phyloP scores from a whole-genome alignment of 2,113 vertebrate species.

The Pogona vitticeps region DNA sequence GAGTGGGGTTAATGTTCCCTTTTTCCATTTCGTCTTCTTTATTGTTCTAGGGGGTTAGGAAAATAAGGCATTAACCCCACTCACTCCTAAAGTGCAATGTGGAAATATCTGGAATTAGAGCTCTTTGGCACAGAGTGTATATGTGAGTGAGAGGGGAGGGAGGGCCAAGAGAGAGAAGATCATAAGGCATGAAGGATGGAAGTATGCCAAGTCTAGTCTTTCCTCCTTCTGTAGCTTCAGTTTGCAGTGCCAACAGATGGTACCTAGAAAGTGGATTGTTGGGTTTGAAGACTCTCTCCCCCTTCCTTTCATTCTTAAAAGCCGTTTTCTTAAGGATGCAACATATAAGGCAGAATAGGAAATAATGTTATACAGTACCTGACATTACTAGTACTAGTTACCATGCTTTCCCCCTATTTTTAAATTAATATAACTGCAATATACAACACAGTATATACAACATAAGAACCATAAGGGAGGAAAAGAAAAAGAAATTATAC shows the following conservation, averaged over 20 bases:
- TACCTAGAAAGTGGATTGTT: background rate
- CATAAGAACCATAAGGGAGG: no score
- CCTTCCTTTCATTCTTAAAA: background rate
- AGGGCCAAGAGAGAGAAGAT: background rate
- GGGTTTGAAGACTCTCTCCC: background rate
- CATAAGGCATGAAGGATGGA: background rate
- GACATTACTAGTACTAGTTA: background rate
- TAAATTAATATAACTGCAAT: no score
- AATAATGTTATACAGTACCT: background rate
- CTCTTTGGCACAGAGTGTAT: no score
- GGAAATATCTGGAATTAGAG: no score
- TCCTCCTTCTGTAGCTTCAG: background rate
- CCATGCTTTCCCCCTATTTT: no score
- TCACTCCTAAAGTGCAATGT: no score
- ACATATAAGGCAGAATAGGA: background rate
- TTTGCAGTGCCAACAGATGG: background rate
- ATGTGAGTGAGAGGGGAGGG: background rate
- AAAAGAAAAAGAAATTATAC: no score
- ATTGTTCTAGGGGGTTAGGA: no score
- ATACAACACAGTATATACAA: no score
- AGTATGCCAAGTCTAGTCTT: background rate
- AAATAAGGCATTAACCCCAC: no score
- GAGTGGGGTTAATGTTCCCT: no score
- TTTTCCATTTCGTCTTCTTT: no score
- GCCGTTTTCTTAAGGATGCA: background rate